These are phyloP conservation scores for Mastacembelus armatus DNA, from an alignment of 2,797 vertebrate species.

Conservation along the genomic window DNA sequence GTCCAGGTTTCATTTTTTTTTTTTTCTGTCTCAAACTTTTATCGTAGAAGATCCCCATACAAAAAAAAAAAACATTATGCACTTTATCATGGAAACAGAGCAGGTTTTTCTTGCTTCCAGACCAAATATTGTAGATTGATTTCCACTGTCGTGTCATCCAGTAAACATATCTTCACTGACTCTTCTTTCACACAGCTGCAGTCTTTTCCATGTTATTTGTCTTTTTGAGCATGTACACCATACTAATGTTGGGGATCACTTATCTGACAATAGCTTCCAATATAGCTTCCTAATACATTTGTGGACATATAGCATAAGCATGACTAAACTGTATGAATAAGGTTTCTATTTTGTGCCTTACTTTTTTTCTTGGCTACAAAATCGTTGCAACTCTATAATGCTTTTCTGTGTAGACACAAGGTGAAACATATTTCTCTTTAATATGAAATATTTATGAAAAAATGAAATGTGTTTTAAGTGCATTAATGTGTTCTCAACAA, in stretches of 20 bases:
- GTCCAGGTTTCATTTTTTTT: slow-evolving; percentile 62
- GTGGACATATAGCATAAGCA: slow-evolving; percentile 84
- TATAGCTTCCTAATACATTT: slow-evolving; percentile 83
- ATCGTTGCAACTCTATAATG: slow-evolving; percentile 73
- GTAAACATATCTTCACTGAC: slow-evolving; percentile 1
- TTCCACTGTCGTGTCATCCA: slow-evolving; percentile 56
- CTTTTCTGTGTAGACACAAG: slow-evolving; percentile 80
- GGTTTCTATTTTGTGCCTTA: slow-evolving; percentile 91
- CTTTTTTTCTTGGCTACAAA: slow-evolving; percentile 86
- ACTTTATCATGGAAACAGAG: slow-evolving; percentile 77
- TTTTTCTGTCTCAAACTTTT: slow-evolving; percentile 43
- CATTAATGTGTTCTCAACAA: slow-evolving; percentile 85
- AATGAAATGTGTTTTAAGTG: slow-evolving; percentile 86
- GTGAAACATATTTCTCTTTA: slow-evolving; percentile 85
- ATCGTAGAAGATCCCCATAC: slow-evolving; percentile 45
- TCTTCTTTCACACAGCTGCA: slow-evolving; percentile 40
- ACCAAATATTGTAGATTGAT: slow-evolving; percentile 74
- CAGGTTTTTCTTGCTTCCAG: slow-evolving; percentile 62
- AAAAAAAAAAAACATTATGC: slow-evolving; percentile 63
- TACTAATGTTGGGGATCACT: slow-evolving; percentile 72
- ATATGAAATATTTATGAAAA: slow-evolving; percentile 89
- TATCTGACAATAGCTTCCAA: slow-evolving; percentile 82
- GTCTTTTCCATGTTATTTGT: slow-evolving; percentile 55
- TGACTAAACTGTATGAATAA: slow-evolving; percentile 84
- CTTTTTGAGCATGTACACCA: slow-evolving; percentile 80